Base-by-base conservation (phyloP, 2,797 vertebrate genomes). In the Lycodopsis pacificus region DNA sequence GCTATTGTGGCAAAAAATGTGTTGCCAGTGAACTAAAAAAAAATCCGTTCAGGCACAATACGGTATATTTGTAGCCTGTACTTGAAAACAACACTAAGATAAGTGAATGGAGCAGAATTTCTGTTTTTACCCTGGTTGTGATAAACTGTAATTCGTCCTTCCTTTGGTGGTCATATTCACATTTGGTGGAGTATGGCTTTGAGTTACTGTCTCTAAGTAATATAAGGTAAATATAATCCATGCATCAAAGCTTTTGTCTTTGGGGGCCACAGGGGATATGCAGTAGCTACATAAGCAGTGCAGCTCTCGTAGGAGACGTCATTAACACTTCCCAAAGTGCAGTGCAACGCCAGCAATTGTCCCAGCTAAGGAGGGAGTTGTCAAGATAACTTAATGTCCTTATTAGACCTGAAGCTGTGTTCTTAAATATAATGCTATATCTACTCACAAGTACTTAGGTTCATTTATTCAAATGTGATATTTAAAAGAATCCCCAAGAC, bases 321-420 rank as follows among this genome's bases (percentile, higher is more conserved):
- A 86, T 77, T 71, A 82, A 80, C 53, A 77, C 57, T 70, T 54
- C 70, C 61, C 27, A 58, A 70, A 74, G 44, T 65, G 38, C 63
- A 67, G 65, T 40, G 42, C 44, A 70, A 54, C 73, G 68, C 51
- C 25, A 70, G 56, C 61, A 61, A 34, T 61, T 75, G 32, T 49
- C 46, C 57, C 30, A 44, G n/a, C 48, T 59, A 36, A 48, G 62
- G 62, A 76, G 56, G 17, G 7, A 65, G 49, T 30, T 77, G 32
- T 68, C 51, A 61, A 30, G 73, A 61, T 77, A 27, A 72, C 70
- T 77, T 71, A 22, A 82, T 36, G 44, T 56, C 19, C 19, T 2
- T 20, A 38, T 76, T 64, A 64, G 11, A 64, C 15, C 30, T 27
- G 32, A 25, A 63, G 13, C 19, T 65, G 19, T 56, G 20, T 59